Conservation (phyloP, 2,888 invertebrate species). For the Chrysomela aeneicollis region DNA sequence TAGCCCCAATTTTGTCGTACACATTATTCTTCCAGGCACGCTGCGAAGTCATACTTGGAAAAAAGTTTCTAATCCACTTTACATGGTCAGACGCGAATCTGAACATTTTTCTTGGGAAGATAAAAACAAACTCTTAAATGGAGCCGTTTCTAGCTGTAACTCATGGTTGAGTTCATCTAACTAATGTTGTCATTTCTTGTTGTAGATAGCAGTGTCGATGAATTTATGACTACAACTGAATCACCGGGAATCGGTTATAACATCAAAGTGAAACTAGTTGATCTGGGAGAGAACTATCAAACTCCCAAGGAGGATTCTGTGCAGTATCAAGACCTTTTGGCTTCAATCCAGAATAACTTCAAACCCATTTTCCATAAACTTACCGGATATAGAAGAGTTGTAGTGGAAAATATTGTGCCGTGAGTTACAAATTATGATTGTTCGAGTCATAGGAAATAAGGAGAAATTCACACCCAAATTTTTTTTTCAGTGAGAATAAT, state of each 20-base stretch:
- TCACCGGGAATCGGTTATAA: conserved; percentile 75
- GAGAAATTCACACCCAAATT: background rate
- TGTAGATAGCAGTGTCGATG: conserved; percentile 66
- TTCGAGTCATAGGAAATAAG: no score
- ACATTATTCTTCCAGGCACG: no score
- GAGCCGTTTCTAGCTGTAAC: no score
- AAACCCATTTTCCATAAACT: conserved; percentile 68
- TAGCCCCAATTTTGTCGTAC: no score
- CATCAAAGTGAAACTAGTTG: conserved; percentile 76
- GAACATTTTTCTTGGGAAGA: no score
- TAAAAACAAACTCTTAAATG: no score
- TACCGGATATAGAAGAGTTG: conserved; percentile 76
- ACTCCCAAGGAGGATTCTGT: conserved; percentile 76
- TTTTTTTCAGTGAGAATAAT: conserved; percentile 64
- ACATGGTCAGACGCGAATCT: no score
- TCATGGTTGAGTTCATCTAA: no score
- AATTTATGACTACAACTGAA: conserved; percentile 65
- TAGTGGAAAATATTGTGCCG: conserved; percentile 76
- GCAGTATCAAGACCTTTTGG: conserved; percentile 77
- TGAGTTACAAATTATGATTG: no score
- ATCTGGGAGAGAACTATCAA: conserved; percentile 79
- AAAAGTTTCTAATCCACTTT: no score
- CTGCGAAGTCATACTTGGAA: no score
- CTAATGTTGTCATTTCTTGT: no score
- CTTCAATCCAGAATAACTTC: conserved; percentile 71